phyloP scores from a whole-genome alignment of 2,797 vertebrate species.

The Bradypodion pumilum region DNA sequence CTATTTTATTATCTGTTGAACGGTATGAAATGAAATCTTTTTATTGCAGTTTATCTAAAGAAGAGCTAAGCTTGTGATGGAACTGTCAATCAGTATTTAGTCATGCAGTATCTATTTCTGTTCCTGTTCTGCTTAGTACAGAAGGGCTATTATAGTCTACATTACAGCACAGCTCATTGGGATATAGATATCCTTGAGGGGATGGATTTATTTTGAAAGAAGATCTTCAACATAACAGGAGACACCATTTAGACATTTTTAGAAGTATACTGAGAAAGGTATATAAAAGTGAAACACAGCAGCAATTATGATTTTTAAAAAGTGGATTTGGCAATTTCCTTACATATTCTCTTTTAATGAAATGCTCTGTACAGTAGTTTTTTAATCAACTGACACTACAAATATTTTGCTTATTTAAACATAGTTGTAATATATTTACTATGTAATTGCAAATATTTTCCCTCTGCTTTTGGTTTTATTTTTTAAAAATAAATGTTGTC shows the following conservation, averaged over 20 bases:
- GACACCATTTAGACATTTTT: slow-evolving; percentile 75
- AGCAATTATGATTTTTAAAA: slow-evolving; percentile 54
- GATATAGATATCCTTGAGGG: slow-evolving; percentile 81
- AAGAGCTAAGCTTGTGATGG: slow-evolving; percentile 63
- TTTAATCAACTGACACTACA: not conserved
- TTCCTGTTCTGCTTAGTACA: slow-evolving; percentile 77
- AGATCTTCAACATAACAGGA: slow-evolving; percentile 76
- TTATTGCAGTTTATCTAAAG: slow-evolving; percentile 76
- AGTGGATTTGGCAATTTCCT: slow-evolving; percentile 49
- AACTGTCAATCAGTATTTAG: slow-evolving; percentile 83
- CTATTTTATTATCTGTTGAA: slow-evolving; percentile 74
- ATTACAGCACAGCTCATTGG: slow-evolving; percentile 75
- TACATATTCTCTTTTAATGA: slow-evolving; percentile 35
- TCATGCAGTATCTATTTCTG: slow-evolving; percentile 83
- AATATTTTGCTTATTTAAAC: not conserved
- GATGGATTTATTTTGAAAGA: slow-evolving; percentile 81
- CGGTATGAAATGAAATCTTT: slow-evolving; percentile 72
- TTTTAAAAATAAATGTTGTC: too few species aligned
- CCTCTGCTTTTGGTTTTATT: too few species aligned
- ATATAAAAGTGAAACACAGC: slow-evolving; percentile 66
- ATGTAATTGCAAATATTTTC: too few species aligned
- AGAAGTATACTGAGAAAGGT: slow-evolving; percentile 68
- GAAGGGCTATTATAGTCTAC: slow-evolving; percentile 82
- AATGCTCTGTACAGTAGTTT: slow-evolving; percentile 21
- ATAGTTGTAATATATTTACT: not conserved